A percentile compares a stretch with the other conserved stretches of the same genome.
Evolutionary conservation across 2,113 vertebrate species (phyloP).

Genomic region (Tiliqua scincoides): DNA sequence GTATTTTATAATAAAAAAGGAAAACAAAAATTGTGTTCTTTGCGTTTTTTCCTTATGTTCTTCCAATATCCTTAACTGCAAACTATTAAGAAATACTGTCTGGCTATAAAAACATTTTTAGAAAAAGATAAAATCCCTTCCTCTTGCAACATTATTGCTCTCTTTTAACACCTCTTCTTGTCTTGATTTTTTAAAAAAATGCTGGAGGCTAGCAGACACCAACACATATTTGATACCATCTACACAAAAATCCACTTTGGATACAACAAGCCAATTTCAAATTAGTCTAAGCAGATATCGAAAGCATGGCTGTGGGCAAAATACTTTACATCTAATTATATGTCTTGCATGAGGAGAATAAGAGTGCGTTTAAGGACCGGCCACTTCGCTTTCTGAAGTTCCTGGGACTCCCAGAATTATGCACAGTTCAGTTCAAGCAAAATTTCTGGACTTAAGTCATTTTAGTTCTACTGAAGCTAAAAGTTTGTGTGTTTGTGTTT

Average conservation of each 20-base stretch:
- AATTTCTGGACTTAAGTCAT: neutral
- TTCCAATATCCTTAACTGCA: neutral
- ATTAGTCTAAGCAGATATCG: constrained; percentile 5
- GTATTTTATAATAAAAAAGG: neutral
- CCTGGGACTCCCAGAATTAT: neutral
- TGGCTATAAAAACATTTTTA: neutral
- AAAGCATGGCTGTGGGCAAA: neutral
- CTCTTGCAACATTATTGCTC: neutral
- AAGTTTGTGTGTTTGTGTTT: neutral
- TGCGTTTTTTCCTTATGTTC: neutral
- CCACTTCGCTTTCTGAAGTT: neutral
- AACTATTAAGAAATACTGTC: neutral
- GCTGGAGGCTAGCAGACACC: constrained; percentile 1
- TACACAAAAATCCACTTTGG: neutral
- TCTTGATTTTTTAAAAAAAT: neutral
- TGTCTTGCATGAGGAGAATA: neutral
- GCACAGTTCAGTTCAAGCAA: neutral
- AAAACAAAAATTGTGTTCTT: neutral
- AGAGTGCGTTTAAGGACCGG: neutral
- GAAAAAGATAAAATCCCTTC: neutral
- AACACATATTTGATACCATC: constrained; percentile 7
- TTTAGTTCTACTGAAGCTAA: neutral
- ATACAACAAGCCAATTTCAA: neutral
- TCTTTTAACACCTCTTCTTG: neutral
- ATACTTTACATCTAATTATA: constrained; percentile 1